Conservation (phyloP, 2,888 invertebrate species). For the Entomobrya multifasciata region DNA sequence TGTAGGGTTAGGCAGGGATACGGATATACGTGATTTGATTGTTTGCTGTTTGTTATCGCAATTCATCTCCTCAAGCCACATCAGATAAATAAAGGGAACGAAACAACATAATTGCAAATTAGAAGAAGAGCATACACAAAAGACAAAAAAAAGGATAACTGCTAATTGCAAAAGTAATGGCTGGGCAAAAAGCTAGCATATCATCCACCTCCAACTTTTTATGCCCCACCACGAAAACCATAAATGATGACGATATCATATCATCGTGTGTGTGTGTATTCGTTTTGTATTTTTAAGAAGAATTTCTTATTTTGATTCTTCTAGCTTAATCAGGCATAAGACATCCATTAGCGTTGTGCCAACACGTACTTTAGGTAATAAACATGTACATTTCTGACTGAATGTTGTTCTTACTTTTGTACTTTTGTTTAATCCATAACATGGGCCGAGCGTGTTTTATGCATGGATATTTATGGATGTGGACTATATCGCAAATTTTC, state of each 20-base stretch:
- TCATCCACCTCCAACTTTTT: neutral
- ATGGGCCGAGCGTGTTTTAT: no score
- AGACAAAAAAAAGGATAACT: neutral
- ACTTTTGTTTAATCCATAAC: neutral
- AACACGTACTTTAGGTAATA: neutral
- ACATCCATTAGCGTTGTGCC: neutral
- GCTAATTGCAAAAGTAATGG: neutral
- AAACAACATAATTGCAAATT: neutral
- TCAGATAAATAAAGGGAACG: slow-evolving; percentile 1
- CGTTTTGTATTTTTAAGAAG: no score
- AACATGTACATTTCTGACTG: no score
- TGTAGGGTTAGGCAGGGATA: no score
- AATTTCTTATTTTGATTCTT: neutral
- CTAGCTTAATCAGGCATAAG: slow-evolving; percentile 13
- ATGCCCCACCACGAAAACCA: neutral
- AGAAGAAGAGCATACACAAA: neutral
- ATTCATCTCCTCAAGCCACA: slow-evolving; percentile 10
- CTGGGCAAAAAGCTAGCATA: no score
- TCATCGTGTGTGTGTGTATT: neutral
- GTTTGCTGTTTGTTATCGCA: neutral
- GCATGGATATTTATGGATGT: no score
- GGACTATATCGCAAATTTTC: no score
- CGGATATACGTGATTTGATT: neutral
- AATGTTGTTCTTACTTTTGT: neutral
- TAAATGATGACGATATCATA: neutral